Evolutionary conservation across 2,113 vertebrate genomes (phyloP).

Genomic region (Oncorhynchus gorbuscha): DNA sequence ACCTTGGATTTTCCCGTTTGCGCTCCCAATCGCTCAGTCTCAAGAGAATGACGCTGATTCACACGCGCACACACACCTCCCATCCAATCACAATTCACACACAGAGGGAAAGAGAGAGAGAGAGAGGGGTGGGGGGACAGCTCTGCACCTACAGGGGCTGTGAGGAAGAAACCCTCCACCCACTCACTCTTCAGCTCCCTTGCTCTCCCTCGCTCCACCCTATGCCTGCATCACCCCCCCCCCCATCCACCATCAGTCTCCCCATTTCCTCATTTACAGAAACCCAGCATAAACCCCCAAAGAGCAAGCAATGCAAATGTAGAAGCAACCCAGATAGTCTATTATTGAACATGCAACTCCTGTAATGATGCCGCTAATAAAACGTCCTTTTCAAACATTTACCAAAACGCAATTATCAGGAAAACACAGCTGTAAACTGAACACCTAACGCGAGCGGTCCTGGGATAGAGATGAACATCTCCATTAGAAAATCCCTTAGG

Average conservation of each 20-base stretch:
- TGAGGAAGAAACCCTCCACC: background rate
- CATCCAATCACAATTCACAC: conserved; percentile 28
- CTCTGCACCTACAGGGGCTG: background rate
- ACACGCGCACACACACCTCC: conserved; percentile 35
- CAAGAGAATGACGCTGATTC: conserved; percentile 42
- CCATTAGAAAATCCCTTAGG: no score
- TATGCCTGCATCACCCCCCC: background rate
- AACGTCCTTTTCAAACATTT: no score
- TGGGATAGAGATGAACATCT: no score
- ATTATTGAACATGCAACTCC: no score
- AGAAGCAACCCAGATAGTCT: no score
- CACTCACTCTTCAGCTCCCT: background rate
- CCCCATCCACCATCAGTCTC: background rate
- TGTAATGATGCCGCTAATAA: no score
- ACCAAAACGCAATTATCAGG: no score
- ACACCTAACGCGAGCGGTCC: no score
- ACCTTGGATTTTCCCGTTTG: conserved; percentile 73
- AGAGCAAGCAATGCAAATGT: no score
- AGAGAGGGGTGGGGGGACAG: background rate
- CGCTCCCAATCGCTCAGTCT: conserved; percentile 48
- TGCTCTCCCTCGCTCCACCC: background rate
- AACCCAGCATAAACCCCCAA: background rate
- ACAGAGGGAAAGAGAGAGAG: background rate
- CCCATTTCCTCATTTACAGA: background rate
- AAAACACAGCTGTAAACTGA: no score